Base-by-base conservation (phyloP, 2,113 vertebrate genomes). In the Halcyon senegalensis region DNA sequence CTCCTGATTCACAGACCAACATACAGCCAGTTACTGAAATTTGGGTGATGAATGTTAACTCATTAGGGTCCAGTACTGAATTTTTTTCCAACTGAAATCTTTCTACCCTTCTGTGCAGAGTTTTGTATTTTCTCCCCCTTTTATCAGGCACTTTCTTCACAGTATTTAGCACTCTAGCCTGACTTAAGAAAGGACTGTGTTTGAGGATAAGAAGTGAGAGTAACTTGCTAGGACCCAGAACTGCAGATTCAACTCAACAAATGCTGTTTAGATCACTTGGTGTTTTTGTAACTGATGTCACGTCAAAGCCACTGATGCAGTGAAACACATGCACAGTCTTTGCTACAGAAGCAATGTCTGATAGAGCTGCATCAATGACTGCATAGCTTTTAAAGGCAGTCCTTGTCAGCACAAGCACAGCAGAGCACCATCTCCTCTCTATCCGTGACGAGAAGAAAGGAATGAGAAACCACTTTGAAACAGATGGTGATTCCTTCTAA, bases 401-500 rank as follows among this genome's bases (percentile, higher is more conserved):
- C 93, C 87, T 96, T 97, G 96, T 97, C 97, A 97, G 95, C 84
- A 94, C 75, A 96, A 78, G 21, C 91, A 93, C 84, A 77, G 15
- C 91, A 91, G 84, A 96, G 92, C 96, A 97, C 97, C 87, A 88
- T 95, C 94, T 89, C 90, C 86, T 94, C 92, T 85, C 64, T 20
- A 4, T 94, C 75, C 55, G 27, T 96, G 87, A 94, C 90, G 96
- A 59, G 64, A 95, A 92, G 84, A 78, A 90, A 88, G 93, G 95
- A 96, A 91, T 64, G n/a, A 96, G 90, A 97, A 95, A 96, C 87
- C 62, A 9, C 96, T 96, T 94, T 89, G 77, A 62, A 88, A 93
- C 97, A 97, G 97, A 98, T 98, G 98, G 77, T 20, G 62, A 83
- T 93, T 96, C 84, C 37, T 96, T 89, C 87, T 90, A 85, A 88